These are phyloP conservation scores for Trematomus bernacchii DNA, from an alignment of 2,797 vertebrate genomes.

Conservation along the genomic window DNA sequence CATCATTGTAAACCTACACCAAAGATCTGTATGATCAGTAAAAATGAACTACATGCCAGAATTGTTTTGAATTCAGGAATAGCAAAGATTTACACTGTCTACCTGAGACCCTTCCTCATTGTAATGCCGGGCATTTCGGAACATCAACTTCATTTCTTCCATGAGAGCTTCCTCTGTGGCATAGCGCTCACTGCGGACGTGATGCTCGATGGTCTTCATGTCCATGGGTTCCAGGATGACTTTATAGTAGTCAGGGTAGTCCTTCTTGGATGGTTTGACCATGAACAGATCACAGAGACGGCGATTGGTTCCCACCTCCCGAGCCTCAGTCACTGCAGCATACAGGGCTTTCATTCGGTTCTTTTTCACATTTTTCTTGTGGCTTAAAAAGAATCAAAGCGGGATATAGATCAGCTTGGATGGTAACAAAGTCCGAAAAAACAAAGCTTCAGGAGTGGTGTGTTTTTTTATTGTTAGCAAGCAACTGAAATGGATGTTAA, in stretches of 20 bases:
- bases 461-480: neutral
- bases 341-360: constrained; percentile 95
- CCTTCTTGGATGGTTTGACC: constrained; percentile 99
- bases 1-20: constrained; percentile 96
- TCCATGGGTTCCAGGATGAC: constrained; percentile 99
- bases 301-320: constrained; percentile 89
- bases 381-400: constrained; percentile 65
- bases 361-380: constrained; percentile 98
- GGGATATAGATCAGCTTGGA: neutral
- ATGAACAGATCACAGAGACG: constrained; percentile 97
- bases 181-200: constrained; percentile 94
- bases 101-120: constrained; percentile 99
- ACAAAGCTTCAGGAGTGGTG: neutral
- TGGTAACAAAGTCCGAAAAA: constrained; percentile 5
- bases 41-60: neutral
- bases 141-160: constrained; percentile 97
- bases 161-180: constrained; percentile 91
- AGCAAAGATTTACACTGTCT: constrained; percentile 14
- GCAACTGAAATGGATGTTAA: neutral
- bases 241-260: constrained; percentile 99
- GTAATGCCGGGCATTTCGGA: constrained; percentile 98
- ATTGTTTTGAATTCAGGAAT: neutral
- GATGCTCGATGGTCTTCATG: constrained; percentile 96
- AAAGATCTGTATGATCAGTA: neutral
- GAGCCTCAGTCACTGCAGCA: constrained; percentile 91